Evolutionary conservation across 2,888 invertebrate species (phyloP).

Genomic region (Toxonevra muliebris): DNA sequence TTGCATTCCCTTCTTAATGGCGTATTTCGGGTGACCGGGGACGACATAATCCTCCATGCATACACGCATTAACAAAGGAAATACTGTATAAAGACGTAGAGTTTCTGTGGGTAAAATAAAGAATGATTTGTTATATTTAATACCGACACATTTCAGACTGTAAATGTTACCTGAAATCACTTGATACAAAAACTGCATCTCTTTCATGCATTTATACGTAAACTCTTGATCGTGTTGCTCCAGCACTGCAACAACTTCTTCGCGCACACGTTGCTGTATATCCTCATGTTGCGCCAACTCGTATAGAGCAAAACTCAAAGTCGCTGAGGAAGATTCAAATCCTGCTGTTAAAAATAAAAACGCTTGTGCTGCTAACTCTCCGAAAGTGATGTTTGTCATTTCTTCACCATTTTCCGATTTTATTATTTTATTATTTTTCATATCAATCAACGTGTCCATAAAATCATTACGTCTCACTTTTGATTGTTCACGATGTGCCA

Average conservation of each 20-base stretch:
- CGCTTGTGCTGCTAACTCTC: conserved; percentile 51
- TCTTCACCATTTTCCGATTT: conserved; percentile 49
- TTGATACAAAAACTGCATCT: conserved; percentile 66
- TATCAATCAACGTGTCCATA: conserved; percentile 65
- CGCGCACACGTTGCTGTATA: conserved; percentile 42
- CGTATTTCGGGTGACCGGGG: conserved; percentile 65
- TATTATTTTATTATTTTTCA: conserved; percentile 52
- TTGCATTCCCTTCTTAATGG: conserved; percentile 67
- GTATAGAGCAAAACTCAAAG: conserved; percentile 66
- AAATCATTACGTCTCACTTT: conserved; percentile 65
- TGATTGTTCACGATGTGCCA: conserved; percentile 60
- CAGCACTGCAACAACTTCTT: conserved; percentile 63
- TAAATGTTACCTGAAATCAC: conserved; percentile 63
- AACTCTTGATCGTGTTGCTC: conserved; percentile 60
- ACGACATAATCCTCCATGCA: conserved; percentile 67
- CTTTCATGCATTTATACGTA: conserved; percentile 65
- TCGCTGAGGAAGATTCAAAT: conserved; percentile 72
- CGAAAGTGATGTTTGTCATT: conserved; percentile 46
- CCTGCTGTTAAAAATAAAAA: conserved; percentile 65
- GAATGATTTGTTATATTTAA: not conserved
- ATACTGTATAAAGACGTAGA: conserved; percentile 68
- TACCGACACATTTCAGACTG: too few relatives aligned
- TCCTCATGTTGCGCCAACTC: conserved; percentile 50
- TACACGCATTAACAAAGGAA: conserved; percentile 67
- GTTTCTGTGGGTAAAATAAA: conserved; percentile 54